Base-by-base conservation (phyloP, 2,888 invertebrate species). In the Trissoscelio sp. region DNA sequence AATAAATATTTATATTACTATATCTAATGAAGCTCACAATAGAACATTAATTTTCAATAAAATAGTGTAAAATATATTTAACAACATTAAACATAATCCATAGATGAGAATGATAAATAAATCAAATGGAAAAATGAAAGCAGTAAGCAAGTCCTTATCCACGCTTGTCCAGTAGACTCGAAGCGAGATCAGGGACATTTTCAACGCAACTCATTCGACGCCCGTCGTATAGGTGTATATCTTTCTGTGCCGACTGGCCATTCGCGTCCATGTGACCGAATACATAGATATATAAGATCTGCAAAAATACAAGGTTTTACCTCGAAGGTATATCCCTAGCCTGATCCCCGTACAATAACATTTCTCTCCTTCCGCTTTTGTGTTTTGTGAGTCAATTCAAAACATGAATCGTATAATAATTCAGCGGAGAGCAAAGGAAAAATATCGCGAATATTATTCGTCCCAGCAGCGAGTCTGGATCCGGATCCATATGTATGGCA, bases 401-500 rank as follows among this genome's bases (percentile, higher is more conserved):
- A 91, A 91, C 91, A 91, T 91, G 91, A 91, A 91, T 90, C 89
- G 89, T 90, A 90, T 89, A 90, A 91, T 91, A 91, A 91, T 91
- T 91, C 90, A 90, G 86, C 87, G 84, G 83, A 86, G 85, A 87
- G 87, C 87, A 88, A 88, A 90, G 88, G 88, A 90, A 90, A 86
- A 91, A 90, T 88, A 91, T 87, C 86, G 82, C 82, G 82, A 85
- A 89, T 89, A 89, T 89, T 89, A 89, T 89, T 88, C 88, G 89
- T 88, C 86, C 87, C 85, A 86, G 86, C 85, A 85, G 83, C 85
- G 85, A 85, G 84, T 83, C 79, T 81, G 85, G 72, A 85, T 80
- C 78, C 79, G 77, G 84, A 83, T 84, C 82, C 84, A 85, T 84
- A 83, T 85, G 82, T 84, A 84, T 83, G 83, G 51, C 72, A 82